Base-by-base conservation (phyloP, 92 coral and sea anemone genomes). In the Zoanthus sansibaricus region DNA sequence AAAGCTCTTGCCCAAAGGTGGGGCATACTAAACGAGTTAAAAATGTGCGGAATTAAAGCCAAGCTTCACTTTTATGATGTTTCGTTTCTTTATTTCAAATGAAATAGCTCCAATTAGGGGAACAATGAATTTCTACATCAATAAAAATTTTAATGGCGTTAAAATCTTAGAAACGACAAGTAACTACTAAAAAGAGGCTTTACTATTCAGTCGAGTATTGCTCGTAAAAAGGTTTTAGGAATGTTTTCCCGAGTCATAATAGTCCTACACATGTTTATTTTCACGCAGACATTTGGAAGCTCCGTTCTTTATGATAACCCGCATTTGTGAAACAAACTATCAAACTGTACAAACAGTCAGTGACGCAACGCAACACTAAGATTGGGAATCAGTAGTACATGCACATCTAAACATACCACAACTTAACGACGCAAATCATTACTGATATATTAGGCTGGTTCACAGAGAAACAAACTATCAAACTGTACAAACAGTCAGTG, bases 1-100 rank as follows among this genome's bases (percentile, higher is more conserved):
- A 80, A 46, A 54, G 85, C 85, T 32, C 83, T 44, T 46, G 55
- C 44, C 83, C 66, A 47, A 20, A 64, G 85, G 85, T 66, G 85
- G 51, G 85, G 85, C 85, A 62, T 79, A 56, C 84, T 42, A 62
- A 45, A 14, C 37, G 46, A 10, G 32, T 64, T 79, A 20, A 79
- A 72, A 79, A 64, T 79, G 45, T 45, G 15, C 21, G 84, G 75
- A 80, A 80, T 66, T 66, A 18, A 80, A 64, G 55, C 32, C 30
- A 25, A 80, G 47, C 54, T 17, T 48, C 46, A 64, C 21, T 80
- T 68, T 62, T 80, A 52, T 80, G 74, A 21, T 25, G 47, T 45
- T 55, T 80, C 66, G 85, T 64, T 69, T 64, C 85, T 80, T 80
- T 48, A 80, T 80, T 80, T 78, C 66, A 46, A 37, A 80, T 31